Evolutionary conservation across 2,888 invertebrate species (phyloP).

Genomic region (Oscheius sp.): DNA sequence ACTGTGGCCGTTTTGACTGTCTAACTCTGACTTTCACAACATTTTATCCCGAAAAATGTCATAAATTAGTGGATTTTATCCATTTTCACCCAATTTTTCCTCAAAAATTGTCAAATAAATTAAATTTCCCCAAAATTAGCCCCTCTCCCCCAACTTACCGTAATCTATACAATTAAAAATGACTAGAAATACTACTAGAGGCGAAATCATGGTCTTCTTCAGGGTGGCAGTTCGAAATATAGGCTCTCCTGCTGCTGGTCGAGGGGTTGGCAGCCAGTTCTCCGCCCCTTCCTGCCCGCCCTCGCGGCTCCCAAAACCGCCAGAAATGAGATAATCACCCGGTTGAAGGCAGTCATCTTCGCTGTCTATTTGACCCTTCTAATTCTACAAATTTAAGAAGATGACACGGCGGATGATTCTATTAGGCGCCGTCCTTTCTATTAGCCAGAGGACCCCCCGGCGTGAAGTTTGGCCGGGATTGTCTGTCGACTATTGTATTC

Average conservation of each 20-base stretch:
- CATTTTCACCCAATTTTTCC: not conserved
- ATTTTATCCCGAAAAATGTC: too few relatives aligned
- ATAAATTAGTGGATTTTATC: not conserved
- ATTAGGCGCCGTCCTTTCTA: too few relatives aligned
- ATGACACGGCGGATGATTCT: not conserved
- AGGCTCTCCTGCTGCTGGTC: not conserved
- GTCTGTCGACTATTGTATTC: constrained; percentile 13
- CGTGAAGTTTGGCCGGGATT: not conserved
- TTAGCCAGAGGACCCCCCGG: too few relatives aligned
- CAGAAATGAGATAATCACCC: constrained; percentile 27
- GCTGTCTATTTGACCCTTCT: not conserved
- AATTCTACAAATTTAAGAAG: not conserved
- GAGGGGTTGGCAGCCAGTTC: constrained; percentile 11
- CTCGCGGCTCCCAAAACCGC: constrained; percentile 6
- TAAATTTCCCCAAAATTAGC: not conserved
- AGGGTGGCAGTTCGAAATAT: not conserved
- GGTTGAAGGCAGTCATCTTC: constrained; percentile 18
- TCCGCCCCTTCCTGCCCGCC: not conserved
- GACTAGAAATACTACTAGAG: not conserved
- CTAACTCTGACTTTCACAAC: too few relatives aligned
- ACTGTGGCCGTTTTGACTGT: not conserved
- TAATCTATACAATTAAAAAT: constrained; percentile 4
- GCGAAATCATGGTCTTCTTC: not conserved
- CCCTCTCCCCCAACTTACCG: not conserved
- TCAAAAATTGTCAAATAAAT: not conserved